Conservation (phyloP, 2,888 invertebrate genomes). For the Exocentrus adspersus region DNA sequence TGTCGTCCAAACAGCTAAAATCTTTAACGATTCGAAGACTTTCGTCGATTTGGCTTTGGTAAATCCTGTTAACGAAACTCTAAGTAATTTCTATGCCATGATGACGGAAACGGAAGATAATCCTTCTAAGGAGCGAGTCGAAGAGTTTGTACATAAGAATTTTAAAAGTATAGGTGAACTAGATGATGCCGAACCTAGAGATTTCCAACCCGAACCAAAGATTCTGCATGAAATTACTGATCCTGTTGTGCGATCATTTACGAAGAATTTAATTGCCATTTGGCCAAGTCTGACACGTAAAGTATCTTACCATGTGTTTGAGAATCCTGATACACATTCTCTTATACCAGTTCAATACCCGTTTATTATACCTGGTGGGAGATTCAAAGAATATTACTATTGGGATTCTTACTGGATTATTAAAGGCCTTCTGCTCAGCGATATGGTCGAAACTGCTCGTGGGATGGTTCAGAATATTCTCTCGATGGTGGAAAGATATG, state of each 20-base stretch:
- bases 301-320: constrained; percentile 67
- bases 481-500: constrained; percentile 72
- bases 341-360: constrained; percentile 63
- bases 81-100: not conserved
- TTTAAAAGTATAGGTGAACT: constrained; percentile 62
- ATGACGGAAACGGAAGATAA: not conserved
- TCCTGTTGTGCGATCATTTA: constrained; percentile 70
- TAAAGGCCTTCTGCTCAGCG: constrained; percentile 76
- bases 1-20: constrained; percentile 73
- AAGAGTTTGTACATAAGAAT: not conserved
- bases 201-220: constrained; percentile 68
- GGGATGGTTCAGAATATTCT: constrained; percentile 83
- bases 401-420: constrained; percentile 92
- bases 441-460: constrained; percentile 76
- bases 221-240: constrained; percentile 71
- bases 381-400: constrained; percentile 81
- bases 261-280: constrained; percentile 68
- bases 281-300: constrained; percentile 72
- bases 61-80: not conserved
- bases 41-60: constrained; percentile 73
- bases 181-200: constrained; percentile 69
- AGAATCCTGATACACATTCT: constrained; percentile 62
- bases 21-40: constrained; percentile 82
- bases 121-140: not conserved
- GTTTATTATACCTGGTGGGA: constrained; percentile 76